Conservation (phyloP, 1,140 invertebrate species). For the Hylyphantes graminicola region DNA sequence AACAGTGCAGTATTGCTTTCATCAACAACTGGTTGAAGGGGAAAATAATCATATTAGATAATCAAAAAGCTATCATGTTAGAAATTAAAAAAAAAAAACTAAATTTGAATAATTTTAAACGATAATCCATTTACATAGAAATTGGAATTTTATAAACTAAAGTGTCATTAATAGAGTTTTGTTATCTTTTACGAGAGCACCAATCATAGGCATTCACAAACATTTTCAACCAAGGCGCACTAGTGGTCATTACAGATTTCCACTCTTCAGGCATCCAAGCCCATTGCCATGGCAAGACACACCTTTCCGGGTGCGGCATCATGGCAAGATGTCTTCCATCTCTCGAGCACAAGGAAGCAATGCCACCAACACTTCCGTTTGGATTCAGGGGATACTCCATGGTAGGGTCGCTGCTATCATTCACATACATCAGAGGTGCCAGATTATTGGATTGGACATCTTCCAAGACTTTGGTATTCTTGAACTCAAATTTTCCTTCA, state of each 20-base stretch:
- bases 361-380: conserved; percentile 86
- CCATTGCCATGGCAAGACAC: conserved; percentile 86
- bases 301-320: conserved; percentile 98
- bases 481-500: conserved; percentile 79
- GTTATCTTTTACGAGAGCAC: conserved; percentile 68
- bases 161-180: background rate
- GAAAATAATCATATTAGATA: too few relatives aligned
- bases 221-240: conserved; percentile 89
- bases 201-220: conserved; percentile 92
- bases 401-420: conserved; percentile 82
- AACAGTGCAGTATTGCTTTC: too few relatives aligned
- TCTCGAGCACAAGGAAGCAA: conserved; percentile 87
- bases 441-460: conserved; percentile 74
- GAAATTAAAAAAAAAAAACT: too few relatives aligned
- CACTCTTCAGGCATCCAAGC: conserved; percentile 76
- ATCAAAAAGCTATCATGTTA: too few relatives aligned
- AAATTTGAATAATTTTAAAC: too few relatives aligned
- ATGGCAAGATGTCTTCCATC: conserved; percentile 94
- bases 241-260: conserved; percentile 68
- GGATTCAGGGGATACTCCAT: conserved; percentile 91
- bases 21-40: too few relatives aligned
- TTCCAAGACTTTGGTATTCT: conserved; percentile 6
- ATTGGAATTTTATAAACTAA: background rate
- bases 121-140: background rate
- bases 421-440: conserved; percentile 83